Conservation (phyloP, 2,888 invertebrate genomes). For the Laspeyria flexula region DNA sequence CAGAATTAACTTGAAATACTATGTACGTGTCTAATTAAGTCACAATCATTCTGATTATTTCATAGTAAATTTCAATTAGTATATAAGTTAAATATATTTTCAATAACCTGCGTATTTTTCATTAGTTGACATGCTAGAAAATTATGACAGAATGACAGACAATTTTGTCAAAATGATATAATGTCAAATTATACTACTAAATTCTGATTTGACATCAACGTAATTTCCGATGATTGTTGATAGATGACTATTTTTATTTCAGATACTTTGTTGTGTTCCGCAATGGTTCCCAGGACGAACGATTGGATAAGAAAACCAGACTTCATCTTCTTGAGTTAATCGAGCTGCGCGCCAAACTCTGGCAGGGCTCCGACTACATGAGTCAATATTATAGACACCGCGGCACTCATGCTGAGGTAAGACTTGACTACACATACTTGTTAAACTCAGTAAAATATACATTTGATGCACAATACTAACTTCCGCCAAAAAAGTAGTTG, state of each 20-base stretch:
- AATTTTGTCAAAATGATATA: too few species aligned
- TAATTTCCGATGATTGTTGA: too few species aligned
- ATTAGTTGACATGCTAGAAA: too few species aligned
- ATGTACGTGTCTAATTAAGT: too few species aligned
- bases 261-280: conserved; percentile 93
- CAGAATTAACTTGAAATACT: too few species aligned
- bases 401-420: conserved; percentile 87
- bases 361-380: conserved; percentile 94
- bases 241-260: conserved; percentile 84
- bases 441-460: neutral
- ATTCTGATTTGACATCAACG: too few species aligned
- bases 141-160: too few species aligned
- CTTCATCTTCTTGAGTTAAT: conserved; percentile 96
- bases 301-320: conserved; percentile 93
- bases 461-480: conserved; percentile 26
- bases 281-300: conserved; percentile 95
- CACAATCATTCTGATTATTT: too few species aligned
- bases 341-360: conserved; percentile 96
- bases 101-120: too few species aligned
- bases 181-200: too few species aligned
- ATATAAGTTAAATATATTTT: too few species aligned
- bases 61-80: too few species aligned
- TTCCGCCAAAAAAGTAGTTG: conserved; percentile 36
- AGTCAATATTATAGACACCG: conserved; percentile 93
- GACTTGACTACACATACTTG: neutral